A percentile compares a stretch with the other conserved stretches of the same genome.
Evolutionary conservation across 2,888 invertebrate species (phyloP).

Genomic region (Trichopoda pennipes): DNA sequence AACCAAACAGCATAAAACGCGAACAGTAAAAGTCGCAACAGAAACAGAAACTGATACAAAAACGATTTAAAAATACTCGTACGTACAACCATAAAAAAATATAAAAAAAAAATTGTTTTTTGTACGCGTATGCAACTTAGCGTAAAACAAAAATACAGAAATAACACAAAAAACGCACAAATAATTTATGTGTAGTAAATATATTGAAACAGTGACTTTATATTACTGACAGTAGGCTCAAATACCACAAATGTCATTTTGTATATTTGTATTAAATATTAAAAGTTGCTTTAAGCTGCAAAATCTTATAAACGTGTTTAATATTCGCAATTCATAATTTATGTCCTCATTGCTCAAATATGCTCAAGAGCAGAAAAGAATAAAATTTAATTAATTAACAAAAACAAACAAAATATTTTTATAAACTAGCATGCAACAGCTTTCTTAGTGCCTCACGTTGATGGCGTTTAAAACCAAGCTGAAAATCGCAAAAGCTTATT

Average conservation of each 20-base stretch:
- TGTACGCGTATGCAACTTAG: slow-evolving; percentile 50
- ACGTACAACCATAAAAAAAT: slow-evolving; percentile 4
- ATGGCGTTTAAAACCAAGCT: too few relatives aligned
- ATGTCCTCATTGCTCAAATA: too few relatives aligned
- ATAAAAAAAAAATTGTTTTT: background rate
- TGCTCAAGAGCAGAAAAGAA: too few relatives aligned
- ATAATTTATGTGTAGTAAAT: background rate
- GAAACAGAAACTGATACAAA: slow-evolving; percentile 54
- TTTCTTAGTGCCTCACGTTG: too few relatives aligned
- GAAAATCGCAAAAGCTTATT: too few relatives aligned
- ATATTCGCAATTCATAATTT: too few relatives aligned
- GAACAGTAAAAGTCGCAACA: slow-evolving; percentile 70
- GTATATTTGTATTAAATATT: too few relatives aligned
- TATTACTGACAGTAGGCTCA: slow-evolving; percentile 26
- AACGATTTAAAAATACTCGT: slow-evolving; percentile 26
- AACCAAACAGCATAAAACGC: slow-evolving; percentile 72
- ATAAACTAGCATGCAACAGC: too few relatives aligned
- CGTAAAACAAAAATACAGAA: slow-evolving; percentile 21
- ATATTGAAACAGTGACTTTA: slow-evolving; percentile 7
- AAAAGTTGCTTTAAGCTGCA: too few relatives aligned
- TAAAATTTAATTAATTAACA: too few relatives aligned
- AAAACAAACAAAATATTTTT: too few relatives aligned
- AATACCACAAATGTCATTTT: background rate
- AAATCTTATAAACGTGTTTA: too few relatives aligned
- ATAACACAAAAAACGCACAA: slow-evolving; percentile 19